These are phyloP conservation scores for Chrysodeixis includens DNA, from an alignment of 2,888 invertebrate genomes.

Conservation along the genomic window DNA sequence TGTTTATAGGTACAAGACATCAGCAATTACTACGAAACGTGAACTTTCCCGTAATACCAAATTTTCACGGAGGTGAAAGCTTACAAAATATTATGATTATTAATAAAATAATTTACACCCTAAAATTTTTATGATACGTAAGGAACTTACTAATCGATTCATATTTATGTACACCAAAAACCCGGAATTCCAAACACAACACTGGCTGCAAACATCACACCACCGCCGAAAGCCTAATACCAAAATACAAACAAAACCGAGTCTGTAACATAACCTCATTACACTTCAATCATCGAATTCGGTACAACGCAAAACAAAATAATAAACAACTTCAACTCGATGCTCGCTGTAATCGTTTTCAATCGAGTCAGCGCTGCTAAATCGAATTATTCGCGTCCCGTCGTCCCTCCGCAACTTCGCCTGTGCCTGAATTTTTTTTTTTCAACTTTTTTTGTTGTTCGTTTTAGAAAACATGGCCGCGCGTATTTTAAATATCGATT, in stretches of 20 bases:
- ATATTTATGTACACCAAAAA: neutral
- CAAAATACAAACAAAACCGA: slow-evolving; percentile 42
- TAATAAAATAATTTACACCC: no score
- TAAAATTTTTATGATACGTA: no score
- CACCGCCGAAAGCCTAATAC: slow-evolving; percentile 16
- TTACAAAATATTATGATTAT: no score
- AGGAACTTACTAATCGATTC: no score
- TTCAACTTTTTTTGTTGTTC: slow-evolving; percentile 30
- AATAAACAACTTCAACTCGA: slow-evolving; percentile 68
- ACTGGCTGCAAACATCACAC: neutral
- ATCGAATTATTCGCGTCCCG: slow-evolving; percentile 63
- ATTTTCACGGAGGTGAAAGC: no score
- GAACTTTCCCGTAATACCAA: no score
- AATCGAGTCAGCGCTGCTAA: slow-evolving; percentile 74
- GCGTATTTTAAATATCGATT: slow-evolving; percentile 41
- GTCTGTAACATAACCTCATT: slow-evolving; percentile 56
- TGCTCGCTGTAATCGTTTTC: slow-evolving; percentile 69
- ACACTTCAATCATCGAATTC: slow-evolving; percentile 65
- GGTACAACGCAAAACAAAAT: slow-evolving; percentile 61
- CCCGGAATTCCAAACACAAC: neutral
- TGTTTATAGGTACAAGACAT: no score
- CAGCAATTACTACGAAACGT: no score
- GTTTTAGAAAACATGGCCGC: slow-evolving; percentile 42
- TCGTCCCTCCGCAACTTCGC: slow-evolving; percentile 54
- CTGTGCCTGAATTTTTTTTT: slow-evolving; percentile 31